Evolutionary conservation across 1,140 invertebrate genomes (phyloP).

Genomic region (Drosophila pachea): DNA sequence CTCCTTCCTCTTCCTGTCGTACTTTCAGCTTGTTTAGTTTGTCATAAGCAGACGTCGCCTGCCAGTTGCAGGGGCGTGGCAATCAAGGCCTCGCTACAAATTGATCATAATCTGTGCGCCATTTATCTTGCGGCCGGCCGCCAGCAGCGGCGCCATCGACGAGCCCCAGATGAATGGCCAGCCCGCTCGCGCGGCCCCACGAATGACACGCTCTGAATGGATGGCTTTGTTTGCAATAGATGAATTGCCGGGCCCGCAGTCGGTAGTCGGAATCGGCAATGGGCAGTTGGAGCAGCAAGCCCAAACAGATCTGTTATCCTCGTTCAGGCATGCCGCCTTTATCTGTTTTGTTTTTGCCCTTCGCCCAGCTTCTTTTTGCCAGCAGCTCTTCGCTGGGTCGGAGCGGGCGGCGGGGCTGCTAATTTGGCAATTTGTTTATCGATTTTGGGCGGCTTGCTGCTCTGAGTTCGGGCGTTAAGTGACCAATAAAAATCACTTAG

Average conservation of each 20-base stretch:
- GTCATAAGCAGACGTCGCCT: constrained; percentile 69
- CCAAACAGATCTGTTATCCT: constrained; percentile 42
- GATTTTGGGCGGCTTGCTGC: constrained; percentile 61
- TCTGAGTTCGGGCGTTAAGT: constrained; percentile 56
- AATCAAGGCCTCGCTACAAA: constrained; percentile 65
- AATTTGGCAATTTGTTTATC: constrained; percentile 78
- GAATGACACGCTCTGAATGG: constrained; percentile 71
- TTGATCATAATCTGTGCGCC: constrained; percentile 75
- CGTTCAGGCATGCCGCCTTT: neutral
- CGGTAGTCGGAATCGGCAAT: neutral
- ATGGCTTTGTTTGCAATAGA: constrained; percentile 75
- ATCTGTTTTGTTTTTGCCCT: neutral
- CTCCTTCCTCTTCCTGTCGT: too few relatives aligned
- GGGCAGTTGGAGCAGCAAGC: constrained; percentile 3
- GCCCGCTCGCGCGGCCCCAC: constrained; percentile 61
- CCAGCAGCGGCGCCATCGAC: constrained; percentile 4
- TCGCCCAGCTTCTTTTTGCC: constrained; percentile 19
- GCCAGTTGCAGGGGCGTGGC: constrained; percentile 52
- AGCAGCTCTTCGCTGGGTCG: constrained; percentile 31
- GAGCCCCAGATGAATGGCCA: constrained; percentile 69
- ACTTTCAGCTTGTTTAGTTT: constrained; percentile 61
- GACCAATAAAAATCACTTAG: constrained; percentile 75
- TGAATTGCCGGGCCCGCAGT: constrained; percentile 65
- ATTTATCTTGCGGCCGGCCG: constrained; percentile 61
- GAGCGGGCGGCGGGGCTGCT: constrained; percentile 50